Conservation (phyloP, 2,797 vertebrate genomes). For the Psittacula echo region DNA sequence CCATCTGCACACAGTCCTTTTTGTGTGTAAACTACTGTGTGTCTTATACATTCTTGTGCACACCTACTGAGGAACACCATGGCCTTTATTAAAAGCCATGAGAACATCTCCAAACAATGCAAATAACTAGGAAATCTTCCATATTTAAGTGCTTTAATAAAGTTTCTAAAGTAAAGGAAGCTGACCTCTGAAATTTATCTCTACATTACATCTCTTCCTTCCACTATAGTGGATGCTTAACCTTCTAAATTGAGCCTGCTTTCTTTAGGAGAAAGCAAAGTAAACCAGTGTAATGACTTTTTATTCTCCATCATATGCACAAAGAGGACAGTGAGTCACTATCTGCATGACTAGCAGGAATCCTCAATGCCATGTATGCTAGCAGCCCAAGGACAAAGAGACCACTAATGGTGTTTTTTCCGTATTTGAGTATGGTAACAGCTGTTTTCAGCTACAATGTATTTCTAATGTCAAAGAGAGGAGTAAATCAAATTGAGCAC, state of each 20-base stretch:
- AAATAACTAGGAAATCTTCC: background rate
- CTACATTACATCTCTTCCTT: background rate
- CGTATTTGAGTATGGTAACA: background rate
- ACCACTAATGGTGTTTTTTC: background rate
- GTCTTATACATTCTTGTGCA: background rate
- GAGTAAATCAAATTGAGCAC: conserved; percentile 19
- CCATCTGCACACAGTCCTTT: background rate
- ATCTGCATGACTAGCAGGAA: background rate
- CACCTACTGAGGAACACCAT: background rate
- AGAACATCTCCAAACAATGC: background rate
- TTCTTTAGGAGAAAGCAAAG: background rate
- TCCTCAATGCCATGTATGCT: background rate
- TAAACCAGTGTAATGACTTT: background rate
- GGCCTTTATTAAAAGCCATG: background rate
- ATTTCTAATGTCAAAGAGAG: conserved; percentile 24
- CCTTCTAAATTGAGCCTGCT: background rate
- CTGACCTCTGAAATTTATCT: background rate
- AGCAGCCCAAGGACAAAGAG: background rate
- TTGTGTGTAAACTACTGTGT: background rate
- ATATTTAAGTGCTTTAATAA: background rate
- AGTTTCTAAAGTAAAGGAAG: background rate
- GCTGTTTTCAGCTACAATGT: background rate
- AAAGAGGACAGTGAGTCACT: background rate
- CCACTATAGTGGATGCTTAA: background rate
- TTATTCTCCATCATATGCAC: background rate